phyloP scores from a whole-genome alignment of 2,797 vertebrate species.

The Tapera naevia region DNA sequence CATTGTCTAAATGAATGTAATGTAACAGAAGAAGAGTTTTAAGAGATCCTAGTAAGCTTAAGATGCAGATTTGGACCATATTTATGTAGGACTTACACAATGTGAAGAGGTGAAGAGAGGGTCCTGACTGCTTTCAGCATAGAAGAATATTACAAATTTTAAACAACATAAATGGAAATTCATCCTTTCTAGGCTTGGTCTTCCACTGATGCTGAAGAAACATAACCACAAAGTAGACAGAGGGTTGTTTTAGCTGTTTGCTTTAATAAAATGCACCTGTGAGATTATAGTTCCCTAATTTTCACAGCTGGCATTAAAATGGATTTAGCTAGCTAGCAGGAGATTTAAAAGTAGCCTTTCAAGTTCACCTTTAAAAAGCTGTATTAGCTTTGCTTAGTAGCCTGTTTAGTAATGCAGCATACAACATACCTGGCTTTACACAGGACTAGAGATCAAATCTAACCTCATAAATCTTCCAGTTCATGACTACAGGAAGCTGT shows the following conservation, averaged over 20 bases:
- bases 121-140: not conserved
- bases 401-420: conserved; percentile 56
- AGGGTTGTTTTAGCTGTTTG: conserved; percentile 5
- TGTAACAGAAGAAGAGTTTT: not conserved
- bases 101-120: not conserved
- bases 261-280: conserved; percentile 9
- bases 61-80: not conserved
- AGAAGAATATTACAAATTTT: not conserved
- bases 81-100: not conserved
- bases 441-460: conserved; percentile 65
- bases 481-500: conserved; percentile 61
- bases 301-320: conserved; percentile 38
- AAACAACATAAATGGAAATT: not conserved
- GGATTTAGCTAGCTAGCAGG: conserved; percentile 25
- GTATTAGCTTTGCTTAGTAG: conserved; percentile 47
- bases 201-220: not conserved
- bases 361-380: conserved; percentile 65
- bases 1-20: not conserved
- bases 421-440: conserved; percentile 44
- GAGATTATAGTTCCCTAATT: conserved; percentile 34
- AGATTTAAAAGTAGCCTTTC: conserved; percentile 55
- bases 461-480: conserved; percentile 69
- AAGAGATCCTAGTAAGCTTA: not conserved
- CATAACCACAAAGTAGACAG: not conserved
- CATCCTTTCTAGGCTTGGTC: not conserved